Evolutionary conservation across 2,797 vertebrate genomes (phyloP), one percentile per base, ranked within the genome.

Genomic region (Microctenopoma steveboyesi): DNA sequence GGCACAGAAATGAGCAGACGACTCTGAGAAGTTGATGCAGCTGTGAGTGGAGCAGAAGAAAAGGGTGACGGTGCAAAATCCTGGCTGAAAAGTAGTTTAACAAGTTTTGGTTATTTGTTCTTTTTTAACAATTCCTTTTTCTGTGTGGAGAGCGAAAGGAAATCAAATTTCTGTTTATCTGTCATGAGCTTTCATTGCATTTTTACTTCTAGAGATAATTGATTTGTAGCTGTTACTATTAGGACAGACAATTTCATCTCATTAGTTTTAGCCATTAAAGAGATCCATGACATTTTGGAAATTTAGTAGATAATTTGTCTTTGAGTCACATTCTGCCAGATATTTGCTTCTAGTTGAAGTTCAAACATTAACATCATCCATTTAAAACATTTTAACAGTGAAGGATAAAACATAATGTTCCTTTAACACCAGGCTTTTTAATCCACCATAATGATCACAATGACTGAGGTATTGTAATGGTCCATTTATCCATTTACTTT

Each of bases 181-280:
- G 78, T 78, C 27, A 58, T 52, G 55, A 62, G 10, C 33, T n/a
- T 43, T 75, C 69, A 63, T 61, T 78, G 53, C 35, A 46, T 35
- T 35, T 35, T 82, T 64, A 35, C 75, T 76, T 69, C 4, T 18
- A 67, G 57, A 55, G 43, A 76, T 66, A 67, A 64, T 74, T 45
- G 56, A 78, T 79, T 60, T 37, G 37, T 28, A 33, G 33, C 27
- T 43, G 45, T 64, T 74, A 30, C 18, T 6, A 30, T 58, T 13
- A 60, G 48, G 52, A 58, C 52, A 67, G 54, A 57, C 51, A 45
- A 47, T 75, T 77, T 76, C 12, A 57, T 56, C 49, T 73, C n/a
- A 37, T 72, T 60, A 63, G 42, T 74, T 52, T 37, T 13, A 30
- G 43, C 42, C 67, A 52, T 77, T 74, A 49, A 54, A 64, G 12